Percentiles rank a stretch among this genome's conserved stretches.
Evolutionary conservation across 1,140 invertebrate species (phyloP).

Genomic region (Drosophila athabasca): DNA sequence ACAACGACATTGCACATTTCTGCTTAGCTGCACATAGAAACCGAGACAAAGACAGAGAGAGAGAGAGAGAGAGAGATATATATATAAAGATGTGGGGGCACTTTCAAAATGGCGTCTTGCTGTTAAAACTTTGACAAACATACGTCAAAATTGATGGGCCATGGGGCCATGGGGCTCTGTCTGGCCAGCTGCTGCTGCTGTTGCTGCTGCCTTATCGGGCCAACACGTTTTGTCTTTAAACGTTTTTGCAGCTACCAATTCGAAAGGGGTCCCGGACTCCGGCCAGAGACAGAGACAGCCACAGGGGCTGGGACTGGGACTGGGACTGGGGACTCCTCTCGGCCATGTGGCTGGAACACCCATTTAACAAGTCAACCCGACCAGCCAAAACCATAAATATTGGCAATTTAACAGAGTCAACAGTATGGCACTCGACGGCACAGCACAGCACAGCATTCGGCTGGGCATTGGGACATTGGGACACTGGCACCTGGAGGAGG

Average conservation of each 20-base stretch:
- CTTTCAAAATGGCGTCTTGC: constrained; percentile 61
- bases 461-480: constrained; percentile 7
- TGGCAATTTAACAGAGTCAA: constrained; percentile 82
- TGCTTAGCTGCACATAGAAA: constrained; percentile 63
- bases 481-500: constrained; percentile 11
- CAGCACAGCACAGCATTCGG: constrained; percentile 14
- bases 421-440: constrained; percentile 75
- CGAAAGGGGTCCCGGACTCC: constrained; percentile 12
- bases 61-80: not conserved
- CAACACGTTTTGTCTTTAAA: constrained; percentile 80
- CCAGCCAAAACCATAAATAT: constrained; percentile 78
- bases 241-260: constrained; percentile 75
- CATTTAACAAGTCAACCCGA: constrained; percentile 80
- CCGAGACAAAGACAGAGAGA: constrained; percentile 12
- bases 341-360: constrained; percentile 61
- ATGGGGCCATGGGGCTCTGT: constrained; percentile 5
- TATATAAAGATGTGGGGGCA: not conserved
- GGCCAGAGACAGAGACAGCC: no score
- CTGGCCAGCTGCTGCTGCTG: constrained; percentile 15
- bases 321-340: constrained; percentile 12
- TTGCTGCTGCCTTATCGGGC: constrained; percentile 27
- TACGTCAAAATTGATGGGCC: constrained; percentile 69
- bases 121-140: constrained; percentile 52
- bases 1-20: constrained; percentile 60
- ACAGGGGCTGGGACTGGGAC: no score